Evolutionary conservation across 2,113 vertebrate genomes (phyloP).

Genomic region (Callocephalon fimbriatum): DNA sequence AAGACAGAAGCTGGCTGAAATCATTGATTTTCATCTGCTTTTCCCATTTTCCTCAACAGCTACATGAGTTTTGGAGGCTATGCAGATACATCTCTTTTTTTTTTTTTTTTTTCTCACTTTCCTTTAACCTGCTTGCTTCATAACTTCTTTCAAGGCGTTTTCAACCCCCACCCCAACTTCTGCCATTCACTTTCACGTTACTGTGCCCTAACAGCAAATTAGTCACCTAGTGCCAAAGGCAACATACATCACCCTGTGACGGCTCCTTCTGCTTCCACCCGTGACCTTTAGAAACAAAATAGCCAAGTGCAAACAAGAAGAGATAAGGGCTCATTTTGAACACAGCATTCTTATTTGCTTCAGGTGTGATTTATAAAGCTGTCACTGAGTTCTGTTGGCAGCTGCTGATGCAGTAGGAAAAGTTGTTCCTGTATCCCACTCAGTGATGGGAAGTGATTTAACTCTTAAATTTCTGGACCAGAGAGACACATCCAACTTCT

Average conservation of each 20-base stretch:
- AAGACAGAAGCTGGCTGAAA: neutral
- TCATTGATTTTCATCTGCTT: neutral
- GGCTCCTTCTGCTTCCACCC: slow-evolving; percentile 24
- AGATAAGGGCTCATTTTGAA: slow-evolving; percentile 20
- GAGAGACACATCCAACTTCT: neutral
- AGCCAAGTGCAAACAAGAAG: neutral
- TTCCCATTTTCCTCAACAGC: neutral
- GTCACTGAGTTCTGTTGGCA: neutral
- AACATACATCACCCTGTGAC: neutral
- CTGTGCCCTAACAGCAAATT: neutral
- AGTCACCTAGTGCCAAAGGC: neutral
- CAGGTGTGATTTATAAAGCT: slow-evolving; percentile 41
- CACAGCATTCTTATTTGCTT: neutral
- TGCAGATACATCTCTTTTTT: too few species aligned
- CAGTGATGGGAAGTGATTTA: neutral
- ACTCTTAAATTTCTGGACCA: neutral
- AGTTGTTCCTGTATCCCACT: neutral
- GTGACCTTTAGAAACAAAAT: slow-evolving; percentile 37
- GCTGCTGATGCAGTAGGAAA: neutral
- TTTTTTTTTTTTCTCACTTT: neutral
- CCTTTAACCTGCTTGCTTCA: neutral
- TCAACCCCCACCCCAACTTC: neutral
- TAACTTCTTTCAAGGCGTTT: neutral
- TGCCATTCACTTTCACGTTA: neutral
- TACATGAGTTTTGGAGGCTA: neutral